Evolutionary conservation across 2,888 invertebrate genomes (phyloP).

Genomic region (Lacanobia wlatinum): DNA sequence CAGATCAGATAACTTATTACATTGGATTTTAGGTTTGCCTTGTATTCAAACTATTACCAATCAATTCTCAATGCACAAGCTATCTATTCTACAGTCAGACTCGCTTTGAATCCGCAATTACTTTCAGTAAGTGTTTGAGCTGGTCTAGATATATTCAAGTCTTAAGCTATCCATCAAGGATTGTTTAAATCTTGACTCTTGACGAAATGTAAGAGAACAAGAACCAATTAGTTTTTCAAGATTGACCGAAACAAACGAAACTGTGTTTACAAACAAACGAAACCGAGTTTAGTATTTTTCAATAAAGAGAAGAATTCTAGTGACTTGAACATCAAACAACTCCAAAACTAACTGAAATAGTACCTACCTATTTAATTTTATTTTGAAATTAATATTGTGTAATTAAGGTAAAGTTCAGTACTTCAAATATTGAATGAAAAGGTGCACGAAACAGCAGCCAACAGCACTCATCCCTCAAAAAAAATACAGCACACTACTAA

Average conservation of each 20-base stretch:
- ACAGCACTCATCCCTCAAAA: not conserved
- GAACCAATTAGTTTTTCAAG: slow-evolving; percentile 2
- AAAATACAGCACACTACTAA: not conserved
- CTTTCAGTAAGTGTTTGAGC: slow-evolving; percentile 30
- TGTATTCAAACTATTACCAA: slow-evolving; percentile 13
- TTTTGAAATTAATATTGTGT: not conserved
- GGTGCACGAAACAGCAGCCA: too few species aligned
- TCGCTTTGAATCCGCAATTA: slow-evolving; percentile 20
- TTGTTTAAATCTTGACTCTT: slow-evolving; percentile 6
- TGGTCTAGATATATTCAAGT: slow-evolving; percentile 1
- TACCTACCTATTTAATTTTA: not conserved
- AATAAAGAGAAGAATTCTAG: not conserved
- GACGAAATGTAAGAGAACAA: not conserved
- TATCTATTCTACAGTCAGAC: not conserved
- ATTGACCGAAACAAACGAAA: not conserved
- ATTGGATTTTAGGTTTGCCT: not conserved
- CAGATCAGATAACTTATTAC: not conserved
- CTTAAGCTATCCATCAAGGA: slow-evolving; percentile 6
- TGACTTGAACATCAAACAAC: not conserved
- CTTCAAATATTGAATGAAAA: not conserved
- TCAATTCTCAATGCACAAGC: slow-evolving; percentile 12
- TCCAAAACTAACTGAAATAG: not conserved
- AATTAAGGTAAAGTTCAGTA: not conserved
- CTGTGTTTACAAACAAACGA: not conserved
- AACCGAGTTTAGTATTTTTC: not conserved